Base-by-base conservation (phyloP, 2,113 vertebrate species). In the Podocnemis expansa region DNA sequence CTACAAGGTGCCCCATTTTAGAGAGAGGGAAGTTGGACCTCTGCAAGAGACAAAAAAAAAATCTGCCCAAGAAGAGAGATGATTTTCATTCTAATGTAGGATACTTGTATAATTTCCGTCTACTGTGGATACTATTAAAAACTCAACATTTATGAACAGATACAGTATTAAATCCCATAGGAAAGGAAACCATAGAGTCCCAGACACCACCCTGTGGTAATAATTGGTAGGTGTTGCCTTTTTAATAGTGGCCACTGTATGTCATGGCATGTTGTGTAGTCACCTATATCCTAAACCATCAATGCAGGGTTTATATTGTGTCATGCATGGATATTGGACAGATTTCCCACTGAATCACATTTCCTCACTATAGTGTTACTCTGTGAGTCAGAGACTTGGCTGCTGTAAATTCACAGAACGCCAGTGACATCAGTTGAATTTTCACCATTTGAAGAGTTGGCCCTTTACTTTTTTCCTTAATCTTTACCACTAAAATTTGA, bases 41-140 rank as follows among this genome's bases (percentile, higher is more conserved):
- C 94, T 95, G 87, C 91, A 96, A 91, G 92, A 94, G 78, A 93
- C 91, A 96, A 96, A 94, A 90, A 94, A 87, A 4, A 52, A 43
- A n/a, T n/a, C n/a, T n/a, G n/a, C 45, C 89, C 47, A 76, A 17
- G 78, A 3, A 86, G 88, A 87, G 60, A 82, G 14, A 88, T 1
- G 52, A 85, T 96, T 96, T 94, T 92, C 78, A 86, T 88, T 91
- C 91, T 82, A 92, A 95, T 7, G 78, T 70, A 91, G 78, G 47
- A 79, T 1, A 0, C 49, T 89, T 91, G 58, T 41, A 47, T 91
- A 92, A 94, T 94, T 96, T 93, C 86, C 78, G 78, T 88, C 84
- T 92, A 91, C 91, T 31, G 49, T 73, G 55, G 56, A 76, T 84
- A 87, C 73, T 79, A 89, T 41, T 83, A 92, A 67, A 14, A 93